phyloP scores from a whole-genome alignment of 2,888 invertebrate genomes.

The Troides helena region DNA sequence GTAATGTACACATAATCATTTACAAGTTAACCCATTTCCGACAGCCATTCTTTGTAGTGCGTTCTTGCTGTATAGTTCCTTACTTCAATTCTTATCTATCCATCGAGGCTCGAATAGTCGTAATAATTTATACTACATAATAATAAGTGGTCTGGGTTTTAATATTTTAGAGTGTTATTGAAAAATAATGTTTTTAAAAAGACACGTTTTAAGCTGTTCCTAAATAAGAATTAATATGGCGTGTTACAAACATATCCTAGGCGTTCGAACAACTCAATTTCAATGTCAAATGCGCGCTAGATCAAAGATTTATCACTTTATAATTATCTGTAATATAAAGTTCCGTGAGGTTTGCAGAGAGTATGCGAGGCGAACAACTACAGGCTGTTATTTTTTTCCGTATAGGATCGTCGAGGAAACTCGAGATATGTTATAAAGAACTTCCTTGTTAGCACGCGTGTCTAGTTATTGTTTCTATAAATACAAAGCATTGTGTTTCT shows the following conservation, averaged over 20 bases:
- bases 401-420: slow-evolving; percentile 15
- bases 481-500: background rate
- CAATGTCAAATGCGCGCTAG: background rate
- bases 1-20: too few species aligned
- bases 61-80: too few species aligned
- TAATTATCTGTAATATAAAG: slow-evolving; percentile 4
- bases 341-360: background rate
- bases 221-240: too few species aligned
- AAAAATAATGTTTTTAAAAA: too few species aligned
- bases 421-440: slow-evolving; percentile 1
- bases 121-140: too few species aligned
- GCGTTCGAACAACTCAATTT: background rate
- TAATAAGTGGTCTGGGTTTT: too few species aligned
- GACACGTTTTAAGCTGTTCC: too few species aligned
- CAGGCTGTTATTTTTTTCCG: slow-evolving; percentile 1
- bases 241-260: background rate
- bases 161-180: too few species aligned
- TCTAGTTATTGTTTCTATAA: slow-evolving; percentile 9
- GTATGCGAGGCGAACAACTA: slow-evolving; percentile 15
- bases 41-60: too few species aligned
- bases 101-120: too few species aligned
- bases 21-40: too few species aligned
- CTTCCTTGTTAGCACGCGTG: slow-evolving; percentile 12
- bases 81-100: too few species aligned
- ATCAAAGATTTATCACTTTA: slow-evolving; percentile 1